These are phyloP conservation scores for Oegoconia quadripuncta DNA, from an alignment of 2,888 invertebrate species.

Conservation along the genomic window DNA sequence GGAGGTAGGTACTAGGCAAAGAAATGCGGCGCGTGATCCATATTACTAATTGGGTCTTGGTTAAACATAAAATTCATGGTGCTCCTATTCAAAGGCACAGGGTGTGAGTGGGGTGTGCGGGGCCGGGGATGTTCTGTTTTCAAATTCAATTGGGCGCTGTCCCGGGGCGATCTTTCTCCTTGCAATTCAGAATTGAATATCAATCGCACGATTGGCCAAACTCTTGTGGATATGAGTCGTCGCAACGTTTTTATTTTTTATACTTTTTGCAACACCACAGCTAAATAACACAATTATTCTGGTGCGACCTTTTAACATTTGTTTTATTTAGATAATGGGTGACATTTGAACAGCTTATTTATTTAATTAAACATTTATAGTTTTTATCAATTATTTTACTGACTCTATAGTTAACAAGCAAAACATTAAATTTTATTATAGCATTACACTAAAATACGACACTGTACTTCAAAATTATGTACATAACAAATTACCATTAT, in stretches of 20 bases:
- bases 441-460: too few species aligned
- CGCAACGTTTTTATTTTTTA: background rate
- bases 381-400: too few species aligned
- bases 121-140: constrained; percentile 65
- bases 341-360: too few species aligned
- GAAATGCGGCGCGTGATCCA: too few species aligned
- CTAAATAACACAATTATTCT: background rate
- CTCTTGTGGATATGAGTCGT: constrained; percentile 47
- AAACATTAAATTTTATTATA: too few species aligned
- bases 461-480: too few species aligned
- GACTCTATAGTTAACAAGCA: too few species aligned
- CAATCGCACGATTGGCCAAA: constrained; percentile 58
- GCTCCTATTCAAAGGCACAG: constrained; percentile 25
- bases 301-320: too few species aligned
- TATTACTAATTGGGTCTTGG: background rate
- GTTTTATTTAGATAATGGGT: too few species aligned
- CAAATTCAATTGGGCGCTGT: constrained; percentile 76
- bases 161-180: constrained; percentile 75
- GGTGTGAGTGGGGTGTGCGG: constrained; percentile 24
- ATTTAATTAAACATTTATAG: too few species aligned
- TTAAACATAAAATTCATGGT: constrained; percentile 25
- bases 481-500: too few species aligned
- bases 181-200: constrained; percentile 74
- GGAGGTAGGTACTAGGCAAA: too few species aligned
- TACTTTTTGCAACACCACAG: background rate